Evolutionary conservation across 2,797 vertebrate species (phyloP).

Genomic region (Trachops cirrhosus): DNA sequence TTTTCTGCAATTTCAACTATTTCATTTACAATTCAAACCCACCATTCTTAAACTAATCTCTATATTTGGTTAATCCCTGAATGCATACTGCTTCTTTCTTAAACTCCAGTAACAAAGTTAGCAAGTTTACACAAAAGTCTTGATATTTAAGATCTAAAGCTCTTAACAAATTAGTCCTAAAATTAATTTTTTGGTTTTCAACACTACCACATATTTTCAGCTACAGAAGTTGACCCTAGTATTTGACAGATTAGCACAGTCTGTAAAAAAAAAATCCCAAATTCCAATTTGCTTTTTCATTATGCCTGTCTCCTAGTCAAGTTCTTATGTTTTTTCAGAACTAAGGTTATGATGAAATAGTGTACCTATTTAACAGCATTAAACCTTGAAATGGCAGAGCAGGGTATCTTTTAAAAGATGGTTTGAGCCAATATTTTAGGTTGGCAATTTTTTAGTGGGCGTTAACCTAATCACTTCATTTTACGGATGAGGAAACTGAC

Average conservation of each 20-base stretch:
- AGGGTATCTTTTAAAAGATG: neutral
- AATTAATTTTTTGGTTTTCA: slow-evolving; percentile 44
- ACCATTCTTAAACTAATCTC: slow-evolving; percentile 58
- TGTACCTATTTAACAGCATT: neutral
- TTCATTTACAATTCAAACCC: slow-evolving; percentile 59
- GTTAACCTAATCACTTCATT: slow-evolving; percentile 28
- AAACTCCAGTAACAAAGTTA: neutral
- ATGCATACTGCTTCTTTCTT: slow-evolving; percentile 15
- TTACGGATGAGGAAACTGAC: slow-evolving; percentile 13
- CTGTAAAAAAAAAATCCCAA: neutral
- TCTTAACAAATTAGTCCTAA: neutral
- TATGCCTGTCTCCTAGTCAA: slow-evolving; percentile 23
- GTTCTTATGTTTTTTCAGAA: neutral
- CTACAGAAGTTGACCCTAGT: neutral
- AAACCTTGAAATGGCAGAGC: neutral
- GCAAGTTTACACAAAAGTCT: slow-evolving; percentile 27
- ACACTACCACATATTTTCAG: slow-evolving; percentile 15
- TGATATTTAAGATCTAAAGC: slow-evolving; percentile 43
- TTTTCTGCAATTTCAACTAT: slow-evolving; percentile 53
- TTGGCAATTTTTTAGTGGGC: neutral
- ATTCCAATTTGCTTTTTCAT: slow-evolving; percentile 44
- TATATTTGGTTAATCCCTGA: slow-evolving; percentile 32
- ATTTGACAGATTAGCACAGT: slow-evolving; percentile 7
- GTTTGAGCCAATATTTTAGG: neutral
- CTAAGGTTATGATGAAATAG: slow-evolving; percentile 14